Conservation (phyloP, 2,888 invertebrate genomes). For the Allolobophora icterica region DNA sequence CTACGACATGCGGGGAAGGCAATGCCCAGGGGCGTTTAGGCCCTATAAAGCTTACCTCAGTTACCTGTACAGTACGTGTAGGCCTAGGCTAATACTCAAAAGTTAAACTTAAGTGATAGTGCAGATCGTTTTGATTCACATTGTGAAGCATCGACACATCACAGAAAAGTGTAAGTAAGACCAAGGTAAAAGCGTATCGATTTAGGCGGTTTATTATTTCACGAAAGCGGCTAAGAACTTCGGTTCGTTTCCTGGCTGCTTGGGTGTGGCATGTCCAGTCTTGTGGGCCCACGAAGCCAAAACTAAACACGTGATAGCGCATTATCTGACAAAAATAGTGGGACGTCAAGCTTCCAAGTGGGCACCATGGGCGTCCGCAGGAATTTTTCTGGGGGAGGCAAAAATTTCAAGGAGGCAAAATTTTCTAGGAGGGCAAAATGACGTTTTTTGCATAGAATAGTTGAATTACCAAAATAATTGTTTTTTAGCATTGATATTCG, state of each 20-base stretch:
- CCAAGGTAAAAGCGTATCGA: background rate
- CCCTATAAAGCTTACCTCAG: too few species aligned
- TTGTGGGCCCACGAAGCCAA: too few species aligned
- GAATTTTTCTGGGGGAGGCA: too few species aligned
- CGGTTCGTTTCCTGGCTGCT: background rate
- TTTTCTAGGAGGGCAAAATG: too few species aligned
- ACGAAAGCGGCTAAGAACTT: background rate
- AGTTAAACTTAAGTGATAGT: background rate
- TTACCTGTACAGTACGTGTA: background rate
- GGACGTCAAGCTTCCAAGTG: background rate
- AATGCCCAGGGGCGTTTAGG: background rate
- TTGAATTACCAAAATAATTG: too few species aligned
- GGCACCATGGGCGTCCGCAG: too few species aligned
- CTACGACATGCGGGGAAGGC: background rate
- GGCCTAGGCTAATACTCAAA: background rate
- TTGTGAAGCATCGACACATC: background rate
- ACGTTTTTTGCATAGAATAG: too few species aligned
- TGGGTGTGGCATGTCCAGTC: background rate
- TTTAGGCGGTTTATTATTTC: background rate
- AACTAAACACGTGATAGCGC: background rate
- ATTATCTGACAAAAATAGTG: background rate
- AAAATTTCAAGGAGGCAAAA: too few species aligned
- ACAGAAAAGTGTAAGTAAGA: background rate
- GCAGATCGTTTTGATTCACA: background rate
- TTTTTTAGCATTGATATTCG: too few species aligned